Percentiles rank a stretch among this genome's conserved stretches.
phyloP scores from a whole-genome alignment of 2,888 invertebrate genomes.

The Caenorhabditis afra region DNA sequence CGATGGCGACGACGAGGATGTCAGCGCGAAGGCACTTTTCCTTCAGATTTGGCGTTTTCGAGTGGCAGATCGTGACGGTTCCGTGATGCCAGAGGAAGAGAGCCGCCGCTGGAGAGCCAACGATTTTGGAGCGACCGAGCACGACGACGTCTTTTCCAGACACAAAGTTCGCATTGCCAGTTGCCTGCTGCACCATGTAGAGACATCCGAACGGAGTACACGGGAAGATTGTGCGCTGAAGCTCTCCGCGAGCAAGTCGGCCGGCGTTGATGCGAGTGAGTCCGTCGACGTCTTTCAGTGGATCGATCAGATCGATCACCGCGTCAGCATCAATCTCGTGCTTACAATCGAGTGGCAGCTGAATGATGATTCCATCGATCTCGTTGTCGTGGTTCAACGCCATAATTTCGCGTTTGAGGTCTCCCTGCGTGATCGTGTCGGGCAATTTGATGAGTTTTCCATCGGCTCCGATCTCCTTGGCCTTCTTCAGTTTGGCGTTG shows the following conservation, averaged over 20 bases:
- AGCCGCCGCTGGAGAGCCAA: conserved; percentile 95
- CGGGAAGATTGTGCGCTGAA: conserved; percentile 88
- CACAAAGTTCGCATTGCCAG: conserved; percentile 69
- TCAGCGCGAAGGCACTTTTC: conserved; percentile 86
- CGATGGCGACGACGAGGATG: conserved; percentile 96
- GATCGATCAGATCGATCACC: conserved; percentile 85
- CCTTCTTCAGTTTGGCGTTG: conserved; percentile 94
- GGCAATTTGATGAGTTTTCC: conserved; percentile 86
- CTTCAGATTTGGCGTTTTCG: conserved; percentile 85
- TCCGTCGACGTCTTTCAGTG: conserved; percentile 82
- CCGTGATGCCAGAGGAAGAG: conserved; percentile 96
- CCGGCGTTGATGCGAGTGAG: conserved; percentile 90
- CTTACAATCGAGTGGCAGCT: conserved; percentile 89
- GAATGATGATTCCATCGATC: conserved; percentile 83
- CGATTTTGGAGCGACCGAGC: conserved; percentile 96
- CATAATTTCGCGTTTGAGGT: conserved; percentile 83
- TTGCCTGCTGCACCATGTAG: conserved; percentile 87
- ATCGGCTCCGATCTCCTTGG: conserved; percentile 90
- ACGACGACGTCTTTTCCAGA: conserved; percentile 87
- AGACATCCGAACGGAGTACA: conserved; percentile 97
- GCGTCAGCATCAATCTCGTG: conserved; percentile 91
- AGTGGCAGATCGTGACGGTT: conserved; percentile 97
- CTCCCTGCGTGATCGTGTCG: conserved; percentile 87
- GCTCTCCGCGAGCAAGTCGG: conserved; percentile 90
- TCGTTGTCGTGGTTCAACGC: conserved; percentile 89